Evolutionary conservation across 2,888 invertebrate genomes (phyloP).

Genomic region (Epinotia bilunana): DNA sequence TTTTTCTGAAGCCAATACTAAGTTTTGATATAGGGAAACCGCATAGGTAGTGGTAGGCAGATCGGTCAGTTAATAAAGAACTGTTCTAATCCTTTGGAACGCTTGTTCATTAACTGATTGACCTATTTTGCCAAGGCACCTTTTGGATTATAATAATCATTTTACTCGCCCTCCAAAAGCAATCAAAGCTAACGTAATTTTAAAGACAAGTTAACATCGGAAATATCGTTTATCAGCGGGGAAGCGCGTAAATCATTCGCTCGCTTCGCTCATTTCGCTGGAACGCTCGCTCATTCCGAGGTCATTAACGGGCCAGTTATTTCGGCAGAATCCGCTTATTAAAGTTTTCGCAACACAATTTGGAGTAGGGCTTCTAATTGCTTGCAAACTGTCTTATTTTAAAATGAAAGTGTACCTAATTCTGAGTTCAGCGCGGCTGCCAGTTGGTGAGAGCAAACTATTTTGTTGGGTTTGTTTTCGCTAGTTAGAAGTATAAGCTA

Average conservation of each 20-base stretch:
- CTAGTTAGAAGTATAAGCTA: too few species aligned
- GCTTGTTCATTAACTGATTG: too few species aligned
- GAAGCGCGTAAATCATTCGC: constrained; percentile 34
- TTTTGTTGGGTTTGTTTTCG: background rate
- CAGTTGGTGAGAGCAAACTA: background rate
- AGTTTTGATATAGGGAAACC: too few species aligned
- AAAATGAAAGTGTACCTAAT: background rate
- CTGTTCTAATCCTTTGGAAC: too few species aligned
- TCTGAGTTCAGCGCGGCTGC: background rate
- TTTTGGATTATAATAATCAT: background rate
- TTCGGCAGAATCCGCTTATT: background rate
- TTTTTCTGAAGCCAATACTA: too few species aligned
- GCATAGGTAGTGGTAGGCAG: too few species aligned
- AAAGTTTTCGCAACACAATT: background rate
- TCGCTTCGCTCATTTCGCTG: constrained; percentile 14
- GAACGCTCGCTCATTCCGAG: constrained; percentile 14
- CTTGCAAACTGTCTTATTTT: constrained; percentile 1
- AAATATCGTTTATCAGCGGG: constrained; percentile 7
- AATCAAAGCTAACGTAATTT: background rate
- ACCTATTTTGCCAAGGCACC: too few species aligned
- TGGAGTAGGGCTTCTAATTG: background rate
- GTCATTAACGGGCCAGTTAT: background rate
- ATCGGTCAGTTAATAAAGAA: too few species aligned
- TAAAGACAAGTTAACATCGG: background rate
- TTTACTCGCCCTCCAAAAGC: constrained; percentile 1